phyloP scores from a whole-genome alignment of 2,113 vertebrate genomes.

The Shinisaurus crocodilurus region DNA sequence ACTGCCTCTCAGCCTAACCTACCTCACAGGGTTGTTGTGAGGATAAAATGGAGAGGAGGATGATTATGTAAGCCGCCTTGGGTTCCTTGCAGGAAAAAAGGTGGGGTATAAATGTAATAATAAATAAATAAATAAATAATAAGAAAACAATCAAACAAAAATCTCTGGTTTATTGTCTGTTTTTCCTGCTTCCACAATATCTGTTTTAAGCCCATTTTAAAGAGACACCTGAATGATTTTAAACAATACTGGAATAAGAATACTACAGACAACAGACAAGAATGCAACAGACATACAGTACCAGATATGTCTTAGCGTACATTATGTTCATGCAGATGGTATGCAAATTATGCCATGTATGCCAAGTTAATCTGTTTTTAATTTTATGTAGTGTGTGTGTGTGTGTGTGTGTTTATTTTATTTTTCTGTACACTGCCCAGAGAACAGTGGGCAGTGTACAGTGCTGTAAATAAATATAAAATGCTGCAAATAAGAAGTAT shows the following conservation, averaged over 20 bases:
- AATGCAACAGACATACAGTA: background rate
- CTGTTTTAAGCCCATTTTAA: background rate
- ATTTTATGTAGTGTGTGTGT: background rate
- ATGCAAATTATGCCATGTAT: constrained; percentile 32
- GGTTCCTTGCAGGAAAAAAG: too few species aligned
- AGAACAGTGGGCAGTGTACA: background rate
- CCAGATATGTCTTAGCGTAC: constrained; percentile 20
- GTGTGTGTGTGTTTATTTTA: too few species aligned
- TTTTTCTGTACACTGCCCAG: background rate
- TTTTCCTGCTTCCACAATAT: background rate
- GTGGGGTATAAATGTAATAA: too few species aligned
- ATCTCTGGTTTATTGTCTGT: background rate
- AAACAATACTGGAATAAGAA: constrained; percentile 6
- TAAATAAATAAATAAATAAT: background rate
- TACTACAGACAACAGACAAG: constrained; percentile 7
- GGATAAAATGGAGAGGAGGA: too few species aligned
- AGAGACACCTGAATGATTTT: background rate
- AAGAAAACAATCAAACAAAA: background rate
- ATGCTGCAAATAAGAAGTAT: background rate
- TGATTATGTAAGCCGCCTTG: too few species aligned
- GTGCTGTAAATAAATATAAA: background rate
- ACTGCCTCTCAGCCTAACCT: too few species aligned
- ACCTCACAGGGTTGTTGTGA: too few species aligned
- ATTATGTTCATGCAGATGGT: constrained; percentile 7
- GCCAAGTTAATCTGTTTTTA: background rate